Conservation (phyloP, 2,888 invertebrate species). For the Stenichneumon culpator region DNA sequence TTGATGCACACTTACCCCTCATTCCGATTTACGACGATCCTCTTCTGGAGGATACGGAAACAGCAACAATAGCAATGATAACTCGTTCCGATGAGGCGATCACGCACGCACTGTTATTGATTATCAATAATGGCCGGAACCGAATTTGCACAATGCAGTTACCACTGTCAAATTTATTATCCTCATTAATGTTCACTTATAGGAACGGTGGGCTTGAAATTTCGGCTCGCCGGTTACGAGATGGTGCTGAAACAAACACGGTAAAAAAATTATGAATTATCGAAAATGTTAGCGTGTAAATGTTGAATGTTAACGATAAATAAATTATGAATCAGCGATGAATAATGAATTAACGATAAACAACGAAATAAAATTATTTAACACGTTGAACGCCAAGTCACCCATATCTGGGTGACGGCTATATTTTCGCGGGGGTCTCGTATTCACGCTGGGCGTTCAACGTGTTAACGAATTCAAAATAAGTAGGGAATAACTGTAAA, state of each 20-base stretch:
- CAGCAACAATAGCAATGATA: constrained; percentile 14
- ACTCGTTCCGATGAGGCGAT: constrained; percentile 49
- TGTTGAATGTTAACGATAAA: background rate
- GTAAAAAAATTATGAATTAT: background rate
- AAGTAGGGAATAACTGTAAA: background rate
- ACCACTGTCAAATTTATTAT: constrained; percentile 58
- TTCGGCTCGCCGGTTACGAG: background rate
- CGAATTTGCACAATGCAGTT: constrained; percentile 56
- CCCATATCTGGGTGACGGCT: no score
- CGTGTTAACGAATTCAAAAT: background rate
- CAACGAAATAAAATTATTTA: background rate
- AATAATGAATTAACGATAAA: background rate
- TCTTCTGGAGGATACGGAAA: constrained; percentile 63
- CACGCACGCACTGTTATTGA: constrained; percentile 55
- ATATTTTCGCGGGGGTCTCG: no score
- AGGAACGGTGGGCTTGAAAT: constrained; percentile 8
- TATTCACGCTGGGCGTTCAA: no score
- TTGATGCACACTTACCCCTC: constrained; percentile 76
- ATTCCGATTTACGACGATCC: constrained; percentile 73
- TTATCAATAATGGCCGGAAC: constrained; percentile 54
- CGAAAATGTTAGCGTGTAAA: background rate
- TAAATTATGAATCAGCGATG: background rate
- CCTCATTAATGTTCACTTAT: constrained; percentile 30
- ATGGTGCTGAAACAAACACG: constrained; percentile 33
- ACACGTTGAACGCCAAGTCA: no score